A percentile compares a stretch with the other conserved stretches of the same genome.
Conservation (phyloP, 2,888 invertebrate genomes). For the Apamea sordens region DNA sequence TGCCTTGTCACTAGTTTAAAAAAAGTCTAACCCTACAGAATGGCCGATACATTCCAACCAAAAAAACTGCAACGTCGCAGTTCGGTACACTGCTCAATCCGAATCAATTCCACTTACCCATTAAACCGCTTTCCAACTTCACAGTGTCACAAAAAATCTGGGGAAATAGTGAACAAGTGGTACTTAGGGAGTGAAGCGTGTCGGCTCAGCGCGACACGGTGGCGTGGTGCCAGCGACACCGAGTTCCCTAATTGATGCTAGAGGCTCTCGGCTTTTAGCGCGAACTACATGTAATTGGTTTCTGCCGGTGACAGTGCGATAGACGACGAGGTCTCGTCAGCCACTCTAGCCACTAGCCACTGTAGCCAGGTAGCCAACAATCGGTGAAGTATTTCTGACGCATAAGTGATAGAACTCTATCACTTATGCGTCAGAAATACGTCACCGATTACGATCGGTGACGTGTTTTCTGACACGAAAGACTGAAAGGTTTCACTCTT, state of each 20-base stretch:
- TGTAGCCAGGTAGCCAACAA: constrained; percentile 11
- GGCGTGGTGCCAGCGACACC: constrained; percentile 58
- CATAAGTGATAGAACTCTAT: no score
- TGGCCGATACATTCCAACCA: constrained; percentile 13
- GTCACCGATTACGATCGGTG: background rate
- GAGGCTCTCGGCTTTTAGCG: constrained; percentile 61
- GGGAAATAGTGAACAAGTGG: constrained; percentile 50
- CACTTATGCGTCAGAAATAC: no score
- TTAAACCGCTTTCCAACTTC: constrained; percentile 54
- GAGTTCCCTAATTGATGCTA: constrained; percentile 64
- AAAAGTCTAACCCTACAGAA: constrained; percentile 17
- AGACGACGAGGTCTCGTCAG: constrained; percentile 50
- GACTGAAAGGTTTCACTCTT: background rate
- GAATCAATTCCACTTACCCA: constrained; percentile 40
- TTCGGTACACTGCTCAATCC: constrained; percentile 44
- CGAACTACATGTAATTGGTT: constrained; percentile 67
- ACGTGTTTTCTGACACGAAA: constrained; percentile 3
- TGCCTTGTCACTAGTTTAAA: background rate
- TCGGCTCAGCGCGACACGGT: constrained; percentile 52
- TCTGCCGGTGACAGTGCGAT: constrained; percentile 58
- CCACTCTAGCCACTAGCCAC: constrained; percentile 5
- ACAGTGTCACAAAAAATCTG: constrained; percentile 54
- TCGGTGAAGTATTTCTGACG: no score
- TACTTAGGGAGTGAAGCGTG: constrained; percentile 52
- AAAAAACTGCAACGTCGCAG: constrained; percentile 25